Percentiles rank a stretch among this genome's conserved stretches.
Evolutionary conservation across 2,113 vertebrate genomes (phyloP).

Genomic region (Emydura subglobosa): DNA sequence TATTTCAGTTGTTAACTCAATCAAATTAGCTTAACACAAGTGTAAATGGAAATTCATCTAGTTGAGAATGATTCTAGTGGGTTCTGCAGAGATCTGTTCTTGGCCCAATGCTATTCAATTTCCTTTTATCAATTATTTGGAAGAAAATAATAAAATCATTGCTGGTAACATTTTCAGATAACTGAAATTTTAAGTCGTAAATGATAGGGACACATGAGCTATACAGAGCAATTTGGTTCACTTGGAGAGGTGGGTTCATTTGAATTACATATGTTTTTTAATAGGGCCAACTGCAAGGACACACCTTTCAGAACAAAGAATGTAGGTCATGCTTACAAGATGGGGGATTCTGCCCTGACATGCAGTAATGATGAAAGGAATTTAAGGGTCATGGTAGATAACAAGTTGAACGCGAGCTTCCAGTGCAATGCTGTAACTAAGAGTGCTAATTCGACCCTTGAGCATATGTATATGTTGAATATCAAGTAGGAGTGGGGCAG

Average conservation of each 20-base stretch:
- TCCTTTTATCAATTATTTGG: not conserved
- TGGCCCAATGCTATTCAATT: not conserved
- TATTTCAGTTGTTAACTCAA: not conserved
- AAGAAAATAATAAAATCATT: not conserved
- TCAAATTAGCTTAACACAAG: conserved; percentile 1
- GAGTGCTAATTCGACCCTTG: not conserved
- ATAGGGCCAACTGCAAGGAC: not conserved
- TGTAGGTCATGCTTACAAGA: not conserved
- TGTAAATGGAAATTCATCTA: not conserved
- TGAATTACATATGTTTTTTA: not conserved
- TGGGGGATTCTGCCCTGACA: not conserved
- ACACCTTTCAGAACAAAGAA: not conserved
- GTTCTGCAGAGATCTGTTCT: not conserved
- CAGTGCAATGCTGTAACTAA: not conserved
- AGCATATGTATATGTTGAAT: not conserved
- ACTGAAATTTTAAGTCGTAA: not conserved
- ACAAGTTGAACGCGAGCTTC: not conserved
- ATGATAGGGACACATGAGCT: not conserved
- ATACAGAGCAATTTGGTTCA: not conserved
- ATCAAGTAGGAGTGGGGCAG: not conserved
- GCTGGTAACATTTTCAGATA: not conserved
- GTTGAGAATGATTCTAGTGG: not conserved
- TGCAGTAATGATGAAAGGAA: not conserved
- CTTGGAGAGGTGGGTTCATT: not conserved
- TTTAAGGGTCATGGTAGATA: not conserved